Evolutionary conservation across 2,888 invertebrate species (phyloP).

Genomic region (Latrodectus elegans): DNA sequence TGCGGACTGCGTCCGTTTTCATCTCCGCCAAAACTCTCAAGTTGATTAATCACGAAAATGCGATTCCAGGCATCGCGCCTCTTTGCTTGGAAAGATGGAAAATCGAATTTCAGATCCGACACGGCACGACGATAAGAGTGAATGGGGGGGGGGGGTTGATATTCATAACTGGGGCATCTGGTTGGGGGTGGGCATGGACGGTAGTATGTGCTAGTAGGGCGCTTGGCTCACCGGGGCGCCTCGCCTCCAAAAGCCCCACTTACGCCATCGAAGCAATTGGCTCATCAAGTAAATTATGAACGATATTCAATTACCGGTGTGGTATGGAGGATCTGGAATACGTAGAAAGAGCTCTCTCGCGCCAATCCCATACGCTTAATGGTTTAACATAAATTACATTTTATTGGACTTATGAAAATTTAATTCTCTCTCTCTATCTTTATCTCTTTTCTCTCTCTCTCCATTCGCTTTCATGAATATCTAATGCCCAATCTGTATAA

Average conservation of each 20-base stretch:
- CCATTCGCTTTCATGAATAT: slow-evolving; percentile 55
- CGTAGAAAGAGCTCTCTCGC: slow-evolving; percentile 39
- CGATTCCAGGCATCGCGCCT: slow-evolving; percentile 9
- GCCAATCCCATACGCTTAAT: slow-evolving; percentile 63
- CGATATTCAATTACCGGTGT: slow-evolving; percentile 67
- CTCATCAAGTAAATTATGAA: slow-evolving; percentile 70
- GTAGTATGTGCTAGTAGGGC: too few species aligned
- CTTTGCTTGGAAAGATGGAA: slow-evolving; percentile 58
- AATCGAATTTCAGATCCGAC: slow-evolving; percentile 63
- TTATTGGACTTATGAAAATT: slow-evolving; percentile 70
- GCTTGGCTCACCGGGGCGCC: slow-evolving; percentile 5
- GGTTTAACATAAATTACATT: slow-evolving; percentile 70
- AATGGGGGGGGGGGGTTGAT: neutral
- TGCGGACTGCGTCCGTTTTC: too few species aligned
- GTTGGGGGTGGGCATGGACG: neutral
- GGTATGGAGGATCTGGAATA: slow-evolving; percentile 2
- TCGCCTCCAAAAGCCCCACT: slow-evolving; percentile 27
- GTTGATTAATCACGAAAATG: slow-evolving; percentile 57
- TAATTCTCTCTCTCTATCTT: slow-evolving; percentile 50
- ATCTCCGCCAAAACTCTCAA: slow-evolving; percentile 21
- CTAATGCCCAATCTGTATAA: slow-evolving; percentile 68
- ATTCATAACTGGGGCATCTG: slow-evolving; percentile 34
- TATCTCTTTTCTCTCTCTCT: slow-evolving; percentile 36
- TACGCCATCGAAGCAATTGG: slow-evolving; percentile 59
- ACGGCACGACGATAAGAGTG: slow-evolving; percentile 22